Base-by-base conservation (phyloP, 2,888 invertebrate genomes). In the Ochropleura leucogaster region DNA sequence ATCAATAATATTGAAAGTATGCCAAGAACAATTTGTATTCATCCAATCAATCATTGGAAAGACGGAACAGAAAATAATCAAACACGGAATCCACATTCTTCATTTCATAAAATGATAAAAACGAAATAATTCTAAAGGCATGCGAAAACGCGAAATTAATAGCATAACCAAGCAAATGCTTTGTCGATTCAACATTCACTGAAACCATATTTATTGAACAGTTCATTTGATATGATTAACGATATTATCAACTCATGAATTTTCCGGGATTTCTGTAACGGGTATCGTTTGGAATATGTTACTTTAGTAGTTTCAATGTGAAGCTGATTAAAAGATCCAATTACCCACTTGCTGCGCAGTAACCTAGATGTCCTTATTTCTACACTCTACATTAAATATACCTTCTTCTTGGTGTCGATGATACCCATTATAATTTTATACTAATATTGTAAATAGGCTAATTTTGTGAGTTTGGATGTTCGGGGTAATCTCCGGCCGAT, bases 1-100 rank as follows among this genome's bases (percentile, higher is more conserved):
- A 79, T 53, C 46, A 30, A 53, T 79, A 49, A 60, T 47, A 53
- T 46, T 53, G 44, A 63, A 76, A 72, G 18, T 79, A 62, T 20
- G 30, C 62, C 18, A 68, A 76, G 44, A 18, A 76, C 47, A 55
- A 55, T 79, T 76, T 63, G 40, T 73, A 40, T 63, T 77, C 46
- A 46, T 57, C 40, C 42, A 82, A 55, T 82, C 12, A 77, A 51
- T 77, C 55, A 49, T 66, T 67, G 16, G 66, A 67, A 82, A 70
- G 60, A 70, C 62, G 83, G 78, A 79, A 79, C 57, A 66, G 53
- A 70, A 70, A 30, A 68, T 20, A 44, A 62, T 20, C 53, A 9
- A 49, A 66, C 80, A 83, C 73, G 78, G 46, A 70, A 82, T 40
- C 46, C 7, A 67, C 70, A 82, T 70, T 79, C 51, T 47, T 57